Evolutionary conservation across 2,113 vertebrate genomes (phyloP).

Genomic region (Acrocephalus arundinaceus): DNA sequence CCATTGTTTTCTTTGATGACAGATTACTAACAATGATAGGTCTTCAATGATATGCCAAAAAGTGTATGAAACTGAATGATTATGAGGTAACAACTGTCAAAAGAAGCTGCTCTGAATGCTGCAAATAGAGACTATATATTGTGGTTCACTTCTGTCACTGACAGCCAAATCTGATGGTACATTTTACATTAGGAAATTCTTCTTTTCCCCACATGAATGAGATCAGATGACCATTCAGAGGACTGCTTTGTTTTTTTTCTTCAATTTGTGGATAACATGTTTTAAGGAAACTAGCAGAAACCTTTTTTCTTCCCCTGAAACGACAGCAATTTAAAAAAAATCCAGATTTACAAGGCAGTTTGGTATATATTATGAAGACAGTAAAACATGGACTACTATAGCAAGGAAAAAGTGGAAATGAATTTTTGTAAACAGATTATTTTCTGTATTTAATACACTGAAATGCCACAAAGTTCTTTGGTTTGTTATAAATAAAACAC

Average conservation of each 20-base stretch:
- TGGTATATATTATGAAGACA: not conserved
- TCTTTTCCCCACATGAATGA: not conserved
- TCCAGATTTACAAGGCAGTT: not conserved
- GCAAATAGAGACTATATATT: not conserved
- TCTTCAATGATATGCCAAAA: not conserved
- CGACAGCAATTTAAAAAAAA: not conserved
- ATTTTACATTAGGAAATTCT: not conserved
- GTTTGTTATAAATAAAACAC: not conserved
- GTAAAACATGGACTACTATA: rapidly evolving
- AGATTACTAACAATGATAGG: not conserved
- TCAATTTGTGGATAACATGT: not conserved
- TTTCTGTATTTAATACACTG: not conserved
- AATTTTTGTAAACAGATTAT: not conserved
- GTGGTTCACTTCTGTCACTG: not conserved
- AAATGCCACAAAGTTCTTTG: not conserved
- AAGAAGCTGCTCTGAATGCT: not conserved
- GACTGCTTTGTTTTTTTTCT: not conserved
- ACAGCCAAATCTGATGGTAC: not conserved
- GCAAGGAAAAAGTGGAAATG: not conserved
- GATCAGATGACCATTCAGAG: not conserved
- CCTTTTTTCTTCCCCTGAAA: not conserved
- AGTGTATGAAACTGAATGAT: not conserved
- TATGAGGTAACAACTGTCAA: not conserved
- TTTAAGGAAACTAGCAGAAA: not conserved
- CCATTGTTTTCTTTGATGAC: not conserved